These are phyloP conservation scores for Iselma pallidipennis DNA, from an alignment of 2,888 invertebrate species.

Conservation along the genomic window DNA sequence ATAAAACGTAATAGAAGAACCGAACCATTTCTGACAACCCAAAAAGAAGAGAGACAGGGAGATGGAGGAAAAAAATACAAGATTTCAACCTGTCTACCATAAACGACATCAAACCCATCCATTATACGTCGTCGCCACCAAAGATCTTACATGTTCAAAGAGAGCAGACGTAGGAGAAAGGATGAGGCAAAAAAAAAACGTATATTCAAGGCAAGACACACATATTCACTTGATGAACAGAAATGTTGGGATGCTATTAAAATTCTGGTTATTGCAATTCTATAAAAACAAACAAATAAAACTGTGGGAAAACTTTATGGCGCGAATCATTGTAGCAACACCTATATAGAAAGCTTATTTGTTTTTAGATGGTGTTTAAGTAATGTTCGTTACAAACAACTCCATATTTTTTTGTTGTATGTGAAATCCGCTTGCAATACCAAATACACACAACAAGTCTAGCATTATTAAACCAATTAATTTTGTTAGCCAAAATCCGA, in stretches of 20 bases:
- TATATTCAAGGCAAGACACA: not conserved
- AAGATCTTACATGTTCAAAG: constrained; percentile 1
- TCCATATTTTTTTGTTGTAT: not conserved
- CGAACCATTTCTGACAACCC: not conserved
- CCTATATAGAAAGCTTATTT: too few relatives aligned
- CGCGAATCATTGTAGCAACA: too few relatives aligned
- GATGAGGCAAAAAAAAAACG: not conserved
- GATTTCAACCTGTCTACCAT: constrained; percentile 9
- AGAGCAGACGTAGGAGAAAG: not conserved
- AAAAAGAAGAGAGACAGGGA: not conserved
- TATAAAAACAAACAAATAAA: too few relatives aligned
- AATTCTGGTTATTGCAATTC: too few relatives aligned
- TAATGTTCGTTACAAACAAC: not conserved
- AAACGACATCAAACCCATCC: constrained; percentile 9
- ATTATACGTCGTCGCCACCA: constrained; percentile 6
- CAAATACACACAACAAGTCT: constrained; percentile 30
- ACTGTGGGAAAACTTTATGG: too few relatives aligned
- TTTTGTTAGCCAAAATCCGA: constrained; percentile 50
- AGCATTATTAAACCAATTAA: constrained; percentile 54
- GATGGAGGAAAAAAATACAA: constrained; percentile 2
- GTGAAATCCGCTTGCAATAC: constrained; percentile 13
- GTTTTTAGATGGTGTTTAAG: too few relatives aligned
- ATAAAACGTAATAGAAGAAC: constrained; percentile 36
- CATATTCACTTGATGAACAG: not conserved
- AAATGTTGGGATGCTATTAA: not conserved